A percentile compares a stretch with the other conserved stretches of the same genome.
These are phyloP conservation scores for Paradoxurus hermaphroditus DNA, from an alignment of 2,113 vertebrate species.

Conservation along the genomic window DNA sequence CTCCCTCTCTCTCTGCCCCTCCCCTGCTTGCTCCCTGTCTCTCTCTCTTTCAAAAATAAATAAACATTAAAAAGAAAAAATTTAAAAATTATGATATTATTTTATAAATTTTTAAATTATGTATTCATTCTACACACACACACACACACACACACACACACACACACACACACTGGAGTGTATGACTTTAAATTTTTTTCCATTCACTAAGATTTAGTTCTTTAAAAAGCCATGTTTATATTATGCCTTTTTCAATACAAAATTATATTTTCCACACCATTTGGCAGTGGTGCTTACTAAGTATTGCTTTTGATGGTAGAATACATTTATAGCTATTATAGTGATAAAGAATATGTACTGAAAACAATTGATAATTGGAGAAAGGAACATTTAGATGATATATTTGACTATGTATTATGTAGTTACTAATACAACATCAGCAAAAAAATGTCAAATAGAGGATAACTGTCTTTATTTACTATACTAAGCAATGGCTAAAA, in stretches of 20 bases:
- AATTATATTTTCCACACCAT: constrained; percentile 53
- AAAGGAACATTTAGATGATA: neutral
- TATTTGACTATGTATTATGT: neutral
- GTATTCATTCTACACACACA: neutral
- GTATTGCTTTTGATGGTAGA: constrained; percentile 13
- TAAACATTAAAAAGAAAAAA: no score
- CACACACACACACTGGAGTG: neutral
- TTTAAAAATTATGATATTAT: neutral
- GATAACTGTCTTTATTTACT: constrained; percentile 47
- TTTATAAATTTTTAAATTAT: neutral
- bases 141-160: neutral
- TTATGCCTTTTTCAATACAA: neutral
- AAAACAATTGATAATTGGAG: neutral
- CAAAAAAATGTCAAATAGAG: constrained; percentile 43
- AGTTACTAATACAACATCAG: neutral
- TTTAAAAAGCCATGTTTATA: neutral
- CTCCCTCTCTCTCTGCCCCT: no score
- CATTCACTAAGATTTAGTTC: neutral
- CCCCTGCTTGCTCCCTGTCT: no score
- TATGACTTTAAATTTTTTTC: neutral
- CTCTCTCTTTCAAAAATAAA: no score
- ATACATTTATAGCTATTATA: constrained; percentile 28
- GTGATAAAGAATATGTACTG: neutral
- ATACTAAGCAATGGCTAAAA: neutral
- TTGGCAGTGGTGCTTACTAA: constrained; percentile 32